Percentiles rank a stretch among this genome's conserved stretches.
These are phyloP conservation scores for Takifugu bimaculatus DNA, from an alignment of 2,113 vertebrate genomes.

Conservation along the genomic window DNA sequence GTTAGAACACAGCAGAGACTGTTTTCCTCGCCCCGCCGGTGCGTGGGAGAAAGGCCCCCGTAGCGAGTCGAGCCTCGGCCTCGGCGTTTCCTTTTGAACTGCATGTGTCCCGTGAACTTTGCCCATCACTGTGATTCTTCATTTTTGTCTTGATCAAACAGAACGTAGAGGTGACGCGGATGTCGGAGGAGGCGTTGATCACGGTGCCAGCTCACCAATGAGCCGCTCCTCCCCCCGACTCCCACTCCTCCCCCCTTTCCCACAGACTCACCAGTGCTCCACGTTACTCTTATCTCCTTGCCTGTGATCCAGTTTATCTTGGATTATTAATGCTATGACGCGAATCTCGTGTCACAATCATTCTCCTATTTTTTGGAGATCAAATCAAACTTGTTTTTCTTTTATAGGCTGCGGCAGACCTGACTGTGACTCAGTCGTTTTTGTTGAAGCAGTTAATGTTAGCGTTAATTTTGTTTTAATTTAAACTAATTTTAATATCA, in stretches of 20 bases:
- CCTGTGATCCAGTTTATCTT: background rate
- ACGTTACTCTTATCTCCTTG: background rate
- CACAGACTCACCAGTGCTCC: slow-evolving; percentile 1
- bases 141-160: slow-evolving; percentile 66
- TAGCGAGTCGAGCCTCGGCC: no score
- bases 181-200: slow-evolving; percentile 90
- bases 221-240: slow-evolving; percentile 50
- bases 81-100: slow-evolving; percentile 2
- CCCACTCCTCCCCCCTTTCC: slow-evolving; percentile 7
- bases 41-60: no score
- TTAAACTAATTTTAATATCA: slow-evolving; percentile 10
- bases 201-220: slow-evolving; percentile 94
- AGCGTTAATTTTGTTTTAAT: slow-evolving; percentile 26
- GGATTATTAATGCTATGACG: slow-evolving; percentile 36
- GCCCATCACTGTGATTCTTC: slow-evolving; percentile 28
- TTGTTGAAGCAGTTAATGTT: slow-evolving; percentile 4
- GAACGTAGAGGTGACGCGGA: slow-evolving; percentile 95
- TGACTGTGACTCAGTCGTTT: slow-evolving; percentile 39
- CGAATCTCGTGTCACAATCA: slow-evolving; percentile 19
- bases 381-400: slow-evolving; percentile 14
- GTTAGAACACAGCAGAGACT: background rate
- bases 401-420: slow-evolving; percentile 11
- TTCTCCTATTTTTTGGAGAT: slow-evolving; percentile 54
- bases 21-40: no score
- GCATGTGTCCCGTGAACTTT: slow-evolving; percentile 30